Evolutionary conservation across 2,888 invertebrate species (phyloP), one percentile per base, ranked within the genome.

Genomic region (Thelaira solivaga): DNA sequence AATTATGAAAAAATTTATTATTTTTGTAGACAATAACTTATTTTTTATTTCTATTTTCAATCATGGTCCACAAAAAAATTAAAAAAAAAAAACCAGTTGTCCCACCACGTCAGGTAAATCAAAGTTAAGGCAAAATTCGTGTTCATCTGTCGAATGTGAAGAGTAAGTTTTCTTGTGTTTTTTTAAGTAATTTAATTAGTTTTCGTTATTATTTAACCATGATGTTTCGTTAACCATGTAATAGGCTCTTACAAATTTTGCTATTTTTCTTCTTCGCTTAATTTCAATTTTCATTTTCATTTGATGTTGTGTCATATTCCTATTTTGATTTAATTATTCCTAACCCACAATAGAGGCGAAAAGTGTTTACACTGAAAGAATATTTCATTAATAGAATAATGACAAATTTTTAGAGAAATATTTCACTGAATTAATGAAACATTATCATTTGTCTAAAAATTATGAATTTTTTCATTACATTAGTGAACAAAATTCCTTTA

Each of bases 41-140:
- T 65, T 71, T 80, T 79, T 78, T 49, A 47, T 69, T 76, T 73
- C 78, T 81, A 80, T 80, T 80, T 76, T 71, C 36, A 64, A 61
- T 65, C 61, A 71, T 64, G 39, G 39, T 57, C 39, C n/a, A n/a
- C n/a, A n/a, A n/a, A n/a, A n/a, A 13, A 82, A 83, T 34, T 41
- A 73, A 68, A 61, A 53, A 22, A 31, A 36, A 18, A 53, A 81
- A 80, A 82, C 74, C 86, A 87, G 87, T 87, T 87, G 86, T 83
- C 86, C 86, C 84, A n/a, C n/a, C n/a, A 84, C 87, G 79, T 80
- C 85, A 85, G 83, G 84, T 85, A 86, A 87, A 87, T 83, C 85
- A 82, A 85, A 84, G 82, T 84, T 84, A 85, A 85, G 86, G 84
- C 87, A 85, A 82, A 86, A 84, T 82, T 84, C 85, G 82, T 84